Conservation (phyloP, 2,113 vertebrate species). For the Brachyistius frenatus region DNA sequence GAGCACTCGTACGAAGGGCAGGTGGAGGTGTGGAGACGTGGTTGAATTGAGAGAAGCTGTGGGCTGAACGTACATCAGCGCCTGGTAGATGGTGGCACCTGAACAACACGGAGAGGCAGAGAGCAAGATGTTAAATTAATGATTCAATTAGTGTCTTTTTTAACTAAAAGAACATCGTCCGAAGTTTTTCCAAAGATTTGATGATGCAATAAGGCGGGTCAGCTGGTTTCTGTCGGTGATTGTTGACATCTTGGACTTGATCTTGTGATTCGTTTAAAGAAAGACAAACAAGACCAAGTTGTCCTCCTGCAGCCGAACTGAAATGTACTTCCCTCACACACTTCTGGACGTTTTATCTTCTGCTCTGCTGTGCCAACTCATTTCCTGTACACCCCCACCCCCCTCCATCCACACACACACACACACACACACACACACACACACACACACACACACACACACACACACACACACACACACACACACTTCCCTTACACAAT, state of each 20-base stretch:
- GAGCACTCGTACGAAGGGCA: constrained; percentile 83
- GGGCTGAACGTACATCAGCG: constrained; percentile 85
- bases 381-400: constrained; percentile 58
- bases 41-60: constrained; percentile 75
- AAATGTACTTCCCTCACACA: constrained; percentile 36
- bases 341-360: constrained; percentile 58
- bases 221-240: not conserved
- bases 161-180: no score
- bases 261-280: no score
- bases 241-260: no score
- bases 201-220: not conserved
- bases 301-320: not conserved
- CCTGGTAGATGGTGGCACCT: constrained; percentile 89
- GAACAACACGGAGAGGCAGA: constrained; percentile 1
- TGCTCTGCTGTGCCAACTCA: constrained; percentile 17
- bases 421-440: no score
- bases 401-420: constrained; percentile 33
- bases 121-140: no score
- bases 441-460: no score
- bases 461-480: no score
- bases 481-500: no score
- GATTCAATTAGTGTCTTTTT: not conserved
- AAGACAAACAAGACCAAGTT: no score
- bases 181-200: not conserved
- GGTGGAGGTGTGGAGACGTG: constrained; percentile 75